Base-by-base conservation (phyloP, 2,797 vertebrate genomes). In the Salmo trutta region DNA sequence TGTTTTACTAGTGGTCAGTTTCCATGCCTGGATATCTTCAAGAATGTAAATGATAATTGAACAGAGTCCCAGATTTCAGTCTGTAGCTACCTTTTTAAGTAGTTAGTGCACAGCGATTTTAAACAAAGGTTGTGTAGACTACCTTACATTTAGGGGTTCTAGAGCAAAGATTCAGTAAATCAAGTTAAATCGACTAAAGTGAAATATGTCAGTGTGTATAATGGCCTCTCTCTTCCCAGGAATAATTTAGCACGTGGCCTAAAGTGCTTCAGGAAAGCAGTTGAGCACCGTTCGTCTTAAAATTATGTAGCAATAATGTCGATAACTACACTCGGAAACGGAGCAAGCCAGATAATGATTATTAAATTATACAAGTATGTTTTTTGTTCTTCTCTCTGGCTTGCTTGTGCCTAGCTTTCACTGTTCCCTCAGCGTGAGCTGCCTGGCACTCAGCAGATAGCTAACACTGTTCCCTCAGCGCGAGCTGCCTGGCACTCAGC, bases 271-370 rank as follows among this genome's bases (percentile, higher is more conserved):
- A 14, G 66, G 29, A 79, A 41, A 59, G 68, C 62, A 12, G 74
- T 19, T 51, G 14, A 56, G 17, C 27, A 31, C 71, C n/a, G 33
- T 70, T 80, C 80, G 15, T 65, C 29, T 21, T 79, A 66, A 78
- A 79, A 76, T 24, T 82, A 74, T 84, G 70, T 36, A 68, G 71
- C 59, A 75, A 54, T 79, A 76, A 78, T 68, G 75, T 77, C 51
- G 76, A 75, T 73, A 77, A 24, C 19, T 2, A 5, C 31, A 41
- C 29, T 75, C 36, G 73, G 80, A 74, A 79, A 80, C 19, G 5
- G 5, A 36, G 19, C 27, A 4, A 59, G 52, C 10, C 31, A 8
- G 52, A 75, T 56, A 78, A 73, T 71, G 75, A 79, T 83, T 81
- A 74, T 77, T 83, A 33, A 73, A 74, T 82, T 83, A 68, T 51